Evolutionary conservation across 2,797 vertebrate genomes (phyloP).

Genomic region (Oreortyx pictus): DNA sequence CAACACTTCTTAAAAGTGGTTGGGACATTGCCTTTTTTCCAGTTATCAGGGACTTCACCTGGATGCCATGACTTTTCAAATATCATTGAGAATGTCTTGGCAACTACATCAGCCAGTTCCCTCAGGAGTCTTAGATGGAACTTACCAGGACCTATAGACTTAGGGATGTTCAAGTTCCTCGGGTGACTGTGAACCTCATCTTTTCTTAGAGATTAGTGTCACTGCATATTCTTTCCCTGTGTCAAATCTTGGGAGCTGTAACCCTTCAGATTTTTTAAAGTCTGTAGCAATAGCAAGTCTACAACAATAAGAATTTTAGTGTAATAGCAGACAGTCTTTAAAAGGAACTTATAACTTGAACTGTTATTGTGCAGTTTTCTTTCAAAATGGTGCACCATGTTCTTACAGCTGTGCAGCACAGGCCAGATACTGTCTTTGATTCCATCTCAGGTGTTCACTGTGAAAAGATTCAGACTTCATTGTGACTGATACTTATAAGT

Average conservation of each 20-base stretch:
- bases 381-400: background rate
- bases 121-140: too few relatives aligned
- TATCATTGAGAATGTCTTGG: too few relatives aligned
- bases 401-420: background rate
- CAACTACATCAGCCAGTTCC: too few relatives aligned
- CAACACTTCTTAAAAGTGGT: too few relatives aligned
- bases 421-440: background rate
- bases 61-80: too few relatives aligned
- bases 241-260: background rate
- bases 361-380: background rate
- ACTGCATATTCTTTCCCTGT: background rate
- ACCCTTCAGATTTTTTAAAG: background rate
- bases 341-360: background rate
- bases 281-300: background rate
- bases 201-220: background rate
- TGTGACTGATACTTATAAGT: background rate
- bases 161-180: too few relatives aligned
- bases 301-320: background rate
- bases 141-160: too few relatives aligned
- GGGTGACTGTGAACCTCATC: too few relatives aligned
- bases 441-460: background rate
- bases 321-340: background rate
- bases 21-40: too few relatives aligned
- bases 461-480: background rate
- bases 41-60: too few relatives aligned